These are phyloP conservation scores for Enteromius unitaeniatus DNA, from an alignment of 2,797 vertebrate species.

Conservation along the genomic window DNA sequence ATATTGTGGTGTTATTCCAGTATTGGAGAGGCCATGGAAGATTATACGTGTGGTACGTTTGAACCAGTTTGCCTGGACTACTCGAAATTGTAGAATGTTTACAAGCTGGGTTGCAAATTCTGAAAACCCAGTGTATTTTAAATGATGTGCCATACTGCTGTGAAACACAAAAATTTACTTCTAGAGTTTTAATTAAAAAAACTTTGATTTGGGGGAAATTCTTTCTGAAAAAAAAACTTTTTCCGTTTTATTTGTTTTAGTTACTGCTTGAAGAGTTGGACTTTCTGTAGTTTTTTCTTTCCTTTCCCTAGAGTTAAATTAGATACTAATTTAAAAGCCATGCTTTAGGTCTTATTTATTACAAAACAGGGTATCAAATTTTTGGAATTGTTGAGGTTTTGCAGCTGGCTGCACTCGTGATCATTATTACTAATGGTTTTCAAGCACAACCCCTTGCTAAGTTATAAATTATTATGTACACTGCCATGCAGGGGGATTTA, in stretches of 20 bases:
- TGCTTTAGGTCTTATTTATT: slow-evolving; percentile 15
- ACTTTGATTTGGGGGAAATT: not conserved
- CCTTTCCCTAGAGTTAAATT: not conserved
- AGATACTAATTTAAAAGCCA: not conserved
- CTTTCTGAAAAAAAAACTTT: too few relatives aligned
- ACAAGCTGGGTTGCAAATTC: not conserved
- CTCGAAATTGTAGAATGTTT: slow-evolving; percentile 4
- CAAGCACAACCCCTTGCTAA: slow-evolving; percentile 12
- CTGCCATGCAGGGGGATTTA: not conserved
- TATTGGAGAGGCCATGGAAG: not conserved
- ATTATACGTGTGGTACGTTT: not conserved
- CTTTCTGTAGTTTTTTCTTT: not conserved
- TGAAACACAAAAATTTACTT: slow-evolving; percentile 1
- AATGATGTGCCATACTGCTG: slow-evolving; percentile 23
- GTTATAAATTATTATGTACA: not conserved
- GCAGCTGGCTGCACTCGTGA: slow-evolving; percentile 38
- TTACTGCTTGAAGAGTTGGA: not conserved
- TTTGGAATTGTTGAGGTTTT: not conserved
- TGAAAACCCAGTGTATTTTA: slow-evolving; percentile 1
- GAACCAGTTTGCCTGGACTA: not conserved
- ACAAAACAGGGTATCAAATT: not conserved
- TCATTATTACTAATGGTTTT: slow-evolving; percentile 4
- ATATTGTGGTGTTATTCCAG: slow-evolving; percentile 9
- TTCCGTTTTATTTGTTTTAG: not conserved
- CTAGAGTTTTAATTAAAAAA: not conserved